Evolutionary conservation across 2,113 vertebrate species (phyloP).

Genomic region (Elanoides forficatus): DNA sequence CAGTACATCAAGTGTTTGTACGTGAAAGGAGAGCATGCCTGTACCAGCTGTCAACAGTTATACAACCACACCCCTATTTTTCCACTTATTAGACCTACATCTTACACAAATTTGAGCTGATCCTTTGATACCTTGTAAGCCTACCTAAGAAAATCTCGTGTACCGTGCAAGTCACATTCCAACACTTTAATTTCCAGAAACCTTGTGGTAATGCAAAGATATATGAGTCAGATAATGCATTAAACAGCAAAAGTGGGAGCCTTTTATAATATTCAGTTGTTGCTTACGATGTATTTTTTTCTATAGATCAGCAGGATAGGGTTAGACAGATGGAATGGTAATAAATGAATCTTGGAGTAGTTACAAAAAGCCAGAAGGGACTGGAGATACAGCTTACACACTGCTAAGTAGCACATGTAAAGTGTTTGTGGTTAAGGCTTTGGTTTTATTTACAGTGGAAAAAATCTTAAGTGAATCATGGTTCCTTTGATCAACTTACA

Average conservation of each 20-base stretch:
- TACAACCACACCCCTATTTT: background rate
- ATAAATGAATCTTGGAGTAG: background rate
- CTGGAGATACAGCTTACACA: background rate
- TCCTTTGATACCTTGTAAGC: background rate
- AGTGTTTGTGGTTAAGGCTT: background rate
- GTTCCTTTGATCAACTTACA: background rate
- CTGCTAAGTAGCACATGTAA: background rate
- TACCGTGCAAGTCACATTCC: background rate
- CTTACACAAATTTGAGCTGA: background rate
- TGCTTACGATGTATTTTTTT: background rate
- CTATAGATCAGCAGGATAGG: background rate
- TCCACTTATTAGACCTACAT: background rate
- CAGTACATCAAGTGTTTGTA: background rate
- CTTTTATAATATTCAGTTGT: background rate
- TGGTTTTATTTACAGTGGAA: background rate
- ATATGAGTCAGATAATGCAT: background rate
- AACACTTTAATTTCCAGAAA: background rate
- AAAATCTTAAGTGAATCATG: background rate
- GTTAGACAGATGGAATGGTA: background rate
- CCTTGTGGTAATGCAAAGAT: background rate
- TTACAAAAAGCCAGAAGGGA: background rate
- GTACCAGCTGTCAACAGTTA: background rate
- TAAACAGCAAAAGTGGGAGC: background rate
- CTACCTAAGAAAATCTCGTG: background rate
- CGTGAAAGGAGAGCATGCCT: background rate